Base-by-base conservation (phyloP, 2,113 vertebrate genomes). In the Charadrius vociferus region DNA sequence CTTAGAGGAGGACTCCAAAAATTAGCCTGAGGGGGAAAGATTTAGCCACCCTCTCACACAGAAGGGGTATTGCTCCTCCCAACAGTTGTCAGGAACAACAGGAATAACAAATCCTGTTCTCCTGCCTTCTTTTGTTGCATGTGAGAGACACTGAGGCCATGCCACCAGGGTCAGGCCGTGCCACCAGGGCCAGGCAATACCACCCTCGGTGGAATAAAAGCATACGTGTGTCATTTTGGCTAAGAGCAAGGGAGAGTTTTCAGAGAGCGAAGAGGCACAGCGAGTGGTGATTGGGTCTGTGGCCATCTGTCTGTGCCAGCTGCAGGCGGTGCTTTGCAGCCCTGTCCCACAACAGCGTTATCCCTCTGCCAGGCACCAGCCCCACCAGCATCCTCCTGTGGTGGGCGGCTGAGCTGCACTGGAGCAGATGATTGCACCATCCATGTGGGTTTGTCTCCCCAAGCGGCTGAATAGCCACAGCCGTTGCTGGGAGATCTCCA, bases 381-480 rank as follows among this genome's bases (percentile, higher is more conserved):
- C 22, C 39, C 30, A 29, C 0, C 0, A 47, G 12, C 16, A 39
- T 37, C 63, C 77, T 52, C 14, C 62, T 49, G 41, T 0, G 0
- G 32, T 0, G 1, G 30, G 12, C 72, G 16, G 15, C 41, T 73
- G 78, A 72, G 52, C 49, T 41, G 36, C 10, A 9, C 22, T 23
- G 72, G 45, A 68, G 73, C 6, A 2, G 7, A 26, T 7, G 6
- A 37, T 41, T 4, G 2, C 13, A 27, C 11, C 3, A 1, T 22
- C 50, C 36, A 8, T 18, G 5, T 4, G 5, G 65, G 53, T 6
- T 20, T 53, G 30, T 36, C 53, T 45, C 72, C 56, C 59, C 20
- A 83, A 61, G 55, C 12, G 56, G 29, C 53, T 59, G 32, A 71
- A 74, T 16, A 81, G 15, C 11, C 37, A 9, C n/a, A 80, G 68